Conservation (phyloP, 2,888 invertebrate genomes). For the Glyphotaelius pellucidus region DNA sequence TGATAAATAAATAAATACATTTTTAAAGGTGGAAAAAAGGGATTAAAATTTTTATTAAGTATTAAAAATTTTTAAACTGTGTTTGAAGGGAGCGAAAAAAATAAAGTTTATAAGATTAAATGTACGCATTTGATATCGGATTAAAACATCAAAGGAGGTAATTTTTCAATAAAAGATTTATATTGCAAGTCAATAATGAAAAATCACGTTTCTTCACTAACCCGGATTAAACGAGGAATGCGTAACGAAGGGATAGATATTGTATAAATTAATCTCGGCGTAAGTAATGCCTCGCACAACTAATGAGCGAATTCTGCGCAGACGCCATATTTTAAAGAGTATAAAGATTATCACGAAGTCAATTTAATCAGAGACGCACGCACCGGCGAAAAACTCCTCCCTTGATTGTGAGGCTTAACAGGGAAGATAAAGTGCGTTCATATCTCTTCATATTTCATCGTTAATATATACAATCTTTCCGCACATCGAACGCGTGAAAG, state of each 20-base stretch:
- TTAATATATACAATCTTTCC: conserved; percentile 60
- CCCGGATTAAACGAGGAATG: conserved; percentile 40
- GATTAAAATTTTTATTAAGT: too few relatives aligned
- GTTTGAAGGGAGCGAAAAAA: not conserved
- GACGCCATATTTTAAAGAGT: conserved; percentile 43
- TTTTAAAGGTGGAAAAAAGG: too few relatives aligned
- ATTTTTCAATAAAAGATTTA: not conserved
- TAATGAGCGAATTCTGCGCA: conserved; percentile 47
- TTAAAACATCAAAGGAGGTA: not conserved
- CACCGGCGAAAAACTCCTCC: conserved; percentile 43
- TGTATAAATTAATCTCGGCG: conserved; percentile 33
- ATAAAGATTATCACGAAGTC: conserved; percentile 52
- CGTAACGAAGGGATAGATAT: conserved; percentile 44
- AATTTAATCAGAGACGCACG: conserved; percentile 55
- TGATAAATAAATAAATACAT: too few relatives aligned
- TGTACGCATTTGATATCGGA: not conserved
- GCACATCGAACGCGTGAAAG: conserved; percentile 54
- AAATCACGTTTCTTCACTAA: conserved; percentile 10
- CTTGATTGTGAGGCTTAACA: conserved; percentile 22
- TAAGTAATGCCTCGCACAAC: conserved; percentile 32
- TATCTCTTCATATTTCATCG: conserved; percentile 60
- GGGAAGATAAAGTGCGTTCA: conserved; percentile 54
- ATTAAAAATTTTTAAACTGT: not conserved
- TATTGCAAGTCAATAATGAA: not conserved
- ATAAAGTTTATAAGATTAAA: not conserved